Base-by-base conservation (phyloP, 2,113 vertebrate species). In the Xerus inauris region DNA sequence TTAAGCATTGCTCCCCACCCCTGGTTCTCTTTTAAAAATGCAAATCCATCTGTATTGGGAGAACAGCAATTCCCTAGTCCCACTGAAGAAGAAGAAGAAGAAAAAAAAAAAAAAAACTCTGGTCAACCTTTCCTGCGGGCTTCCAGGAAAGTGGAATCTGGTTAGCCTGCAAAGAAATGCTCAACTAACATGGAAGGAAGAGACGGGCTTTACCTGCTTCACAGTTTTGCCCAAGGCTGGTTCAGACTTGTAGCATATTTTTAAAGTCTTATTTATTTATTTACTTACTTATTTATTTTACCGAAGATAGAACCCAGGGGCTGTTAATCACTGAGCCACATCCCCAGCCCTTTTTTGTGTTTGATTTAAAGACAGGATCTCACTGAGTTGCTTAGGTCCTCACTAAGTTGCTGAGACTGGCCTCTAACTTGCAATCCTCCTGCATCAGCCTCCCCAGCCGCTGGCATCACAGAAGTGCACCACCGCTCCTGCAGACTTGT, bases 1-100 rank as follows among this genome's bases (percentile, higher is more conserved):
- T 89, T 79, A 89, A 93, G 84, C 81, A 54, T 67, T 67, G 79
- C 49, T 95, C 72, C 45, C 73, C 51, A 54, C 89, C 72, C 73
- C 90, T 6, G 0, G 40, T 86, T 94, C 79, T 96, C 92, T 96
- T 96, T 97, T 84, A 94, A 96, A 96, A 89, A 96, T 85, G 77
- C 75, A 88, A 96, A 96, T 91, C 86, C 42, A 82, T 89, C 95
- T 94, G 59, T 47, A 47, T 87, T 87, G 51, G 71, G 65, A 77
- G 87, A 85, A 91, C 72, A 47, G 64, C 65, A 77, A 77, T 82
- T 73, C 65, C 47, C 82, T 87, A 54, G 84, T 87, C 69, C 87
- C 73, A 32, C 5, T 73, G 85, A 35, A 26, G 73, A 75, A 89
- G 47, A n/a, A n/a, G n/a, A n/a, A n/a, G n/a, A n/a, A n/a, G n/a